Base-by-base conservation (phyloP, 1,140 invertebrate species). In the Sesamia nonagrioides region DNA sequence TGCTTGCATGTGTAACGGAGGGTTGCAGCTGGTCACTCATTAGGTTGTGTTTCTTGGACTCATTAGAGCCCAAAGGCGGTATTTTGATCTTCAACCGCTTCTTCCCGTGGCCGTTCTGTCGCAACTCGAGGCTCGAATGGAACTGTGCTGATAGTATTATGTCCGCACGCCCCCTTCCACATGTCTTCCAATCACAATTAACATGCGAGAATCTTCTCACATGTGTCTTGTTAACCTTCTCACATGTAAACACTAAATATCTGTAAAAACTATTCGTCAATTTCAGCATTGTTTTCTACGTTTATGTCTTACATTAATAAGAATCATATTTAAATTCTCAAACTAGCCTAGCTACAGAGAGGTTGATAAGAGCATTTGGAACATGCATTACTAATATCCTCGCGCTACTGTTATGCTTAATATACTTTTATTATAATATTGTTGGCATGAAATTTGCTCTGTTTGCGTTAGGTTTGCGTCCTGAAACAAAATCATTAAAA, bases 191-290 rank as follows among this genome's bases (percentile, higher is more conserved):
- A 81, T 83, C 86, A 87, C 75, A 81, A 84, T 79, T 88, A 63
- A 90, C 86, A 77, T 89, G 81, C 81, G 85, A 77, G 45, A 84
- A 86, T 42, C 80, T 84, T 83, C 84, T 88, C 72, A 89, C 88
- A 89, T 89, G 81, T 86, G 78, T 50, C 76, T 83, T 88, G 82
- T 83, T 82, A 80, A 92, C 78, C 82, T 85, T 87, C 58, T 92
- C 87, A 91, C 80, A 92, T 88, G 89, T 87, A 75, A 92, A 77
- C 81, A 78, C 88, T 78, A 91, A 86, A 83, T 88, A 93, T 94
- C 90, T 94, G 92, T 82, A 92, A 93, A 92, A 92, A 90, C 89
- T 92, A 80, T 92, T 84, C 79, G 87, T 91, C 88, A 94, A 86
- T 90, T 94, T 92, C 91, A 92, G 88, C 92, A 94, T 94, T 92